phyloP scores from a whole-genome alignment of 23 tunicate species.

The Halocynthia roretzi region DNA sequence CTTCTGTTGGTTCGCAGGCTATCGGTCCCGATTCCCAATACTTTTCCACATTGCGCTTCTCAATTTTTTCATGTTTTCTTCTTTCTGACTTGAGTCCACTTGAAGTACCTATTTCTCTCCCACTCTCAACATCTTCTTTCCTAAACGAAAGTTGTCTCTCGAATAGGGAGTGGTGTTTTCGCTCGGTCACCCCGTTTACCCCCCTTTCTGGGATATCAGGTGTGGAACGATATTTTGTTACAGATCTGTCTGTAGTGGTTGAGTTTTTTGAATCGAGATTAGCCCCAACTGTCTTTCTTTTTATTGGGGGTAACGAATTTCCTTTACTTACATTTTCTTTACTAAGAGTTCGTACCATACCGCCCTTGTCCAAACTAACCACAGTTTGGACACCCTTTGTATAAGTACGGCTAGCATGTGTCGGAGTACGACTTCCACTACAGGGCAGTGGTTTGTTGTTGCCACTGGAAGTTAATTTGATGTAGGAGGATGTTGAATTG shows the following conservation, averaged over 20 bases:
- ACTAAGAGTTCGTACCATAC: slow-evolving; percentile 2
- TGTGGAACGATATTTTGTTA: slow-evolving; percentile 2
- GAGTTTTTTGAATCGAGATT: too few species aligned
- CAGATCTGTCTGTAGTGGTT: too few species aligned
- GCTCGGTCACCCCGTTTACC: neutral
- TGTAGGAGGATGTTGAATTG: slow-evolving; percentile 24
- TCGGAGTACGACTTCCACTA: neutral
- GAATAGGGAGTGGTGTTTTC: too few species aligned
- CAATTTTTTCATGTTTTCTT: too few species aligned
- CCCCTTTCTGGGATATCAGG: slow-evolving; percentile 1
- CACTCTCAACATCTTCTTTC: too few species aligned
- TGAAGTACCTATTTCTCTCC: too few species aligned
- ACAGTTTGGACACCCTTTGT: neutral
- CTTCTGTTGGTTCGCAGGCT: slow-evolving; percentile 27
- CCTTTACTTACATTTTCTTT: neutral
- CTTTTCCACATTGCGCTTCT: too few species aligned
- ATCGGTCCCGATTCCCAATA: slow-evolving; percentile 22
- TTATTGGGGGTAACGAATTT: too few species aligned
- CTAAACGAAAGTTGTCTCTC: too few species aligned
- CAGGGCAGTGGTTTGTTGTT: neutral
- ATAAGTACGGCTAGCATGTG: neutral
- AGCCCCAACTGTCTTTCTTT: too few species aligned
- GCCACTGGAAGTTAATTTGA: slow-evolving; percentile 13
- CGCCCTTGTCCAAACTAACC: neutral
- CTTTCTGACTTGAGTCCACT: too few species aligned